phyloP scores from a whole-genome alignment of 2,888 invertebrate genomes.

The Aethes cnicana region DNA sequence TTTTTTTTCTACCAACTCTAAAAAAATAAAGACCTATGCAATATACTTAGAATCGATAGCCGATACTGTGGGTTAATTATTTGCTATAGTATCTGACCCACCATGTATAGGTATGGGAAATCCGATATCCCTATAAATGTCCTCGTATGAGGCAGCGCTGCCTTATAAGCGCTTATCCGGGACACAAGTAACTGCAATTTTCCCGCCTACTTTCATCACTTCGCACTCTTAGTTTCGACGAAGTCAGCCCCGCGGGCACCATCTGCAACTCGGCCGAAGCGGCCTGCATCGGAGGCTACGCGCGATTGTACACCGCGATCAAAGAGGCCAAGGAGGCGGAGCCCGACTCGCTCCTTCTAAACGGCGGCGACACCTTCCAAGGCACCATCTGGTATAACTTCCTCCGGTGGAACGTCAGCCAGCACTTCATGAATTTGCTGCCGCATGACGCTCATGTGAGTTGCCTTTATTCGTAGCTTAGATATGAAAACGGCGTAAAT shows the following conservation, averaged over 20 bases:
- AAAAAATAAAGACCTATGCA: too few relatives aligned
- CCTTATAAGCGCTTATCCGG: too few relatives aligned
- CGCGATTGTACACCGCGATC: conserved; percentile 85
- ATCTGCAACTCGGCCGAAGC: conserved; percentile 72
- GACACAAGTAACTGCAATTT: too few relatives aligned
- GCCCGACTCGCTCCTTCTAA: conserved; percentile 85
- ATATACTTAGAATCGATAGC: too few relatives aligned
- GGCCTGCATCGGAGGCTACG: conserved; percentile 87
- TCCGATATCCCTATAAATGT: too few relatives aligned
- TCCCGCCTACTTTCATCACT: too few relatives aligned
- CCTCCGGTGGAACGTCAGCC: conserved; percentile 87
- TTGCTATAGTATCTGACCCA: too few relatives aligned
- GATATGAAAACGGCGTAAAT: background rate
- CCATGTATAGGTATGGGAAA: too few relatives aligned
- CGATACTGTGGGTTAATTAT: too few relatives aligned
- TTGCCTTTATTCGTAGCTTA: conserved; percentile 32
- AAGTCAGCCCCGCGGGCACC: conserved; percentile 81
- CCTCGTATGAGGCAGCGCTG: too few relatives aligned
- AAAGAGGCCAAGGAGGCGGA: conserved; percentile 69
- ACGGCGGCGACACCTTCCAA: conserved; percentile 87
- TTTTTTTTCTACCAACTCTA: too few relatives aligned
- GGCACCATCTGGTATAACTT: conserved; percentile 90
- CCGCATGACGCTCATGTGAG: conserved; percentile 90
- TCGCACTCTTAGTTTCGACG: conserved; percentile 79
- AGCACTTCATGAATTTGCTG: conserved; percentile 88